Evolutionary conservation across 2,888 invertebrate genomes (phyloP).

Genomic region (Perizoma affinitatum): DNA sequence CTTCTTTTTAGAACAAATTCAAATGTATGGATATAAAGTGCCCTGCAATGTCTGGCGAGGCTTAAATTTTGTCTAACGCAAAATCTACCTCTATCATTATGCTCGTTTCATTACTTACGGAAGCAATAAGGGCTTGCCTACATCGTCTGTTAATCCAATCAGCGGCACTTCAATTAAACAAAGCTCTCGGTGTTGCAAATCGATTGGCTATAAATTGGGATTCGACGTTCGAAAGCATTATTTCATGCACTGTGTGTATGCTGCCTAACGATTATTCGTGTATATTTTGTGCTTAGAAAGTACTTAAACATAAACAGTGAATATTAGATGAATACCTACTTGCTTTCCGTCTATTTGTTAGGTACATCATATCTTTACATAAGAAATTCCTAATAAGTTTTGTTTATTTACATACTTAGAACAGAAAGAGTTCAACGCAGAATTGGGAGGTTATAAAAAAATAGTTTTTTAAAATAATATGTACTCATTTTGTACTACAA

Average conservation of each 20-base stretch:
- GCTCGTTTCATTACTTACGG: constrained; percentile 53
- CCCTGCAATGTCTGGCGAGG: constrained; percentile 9
- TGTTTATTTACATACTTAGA: no score
- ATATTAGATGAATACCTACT: background rate
- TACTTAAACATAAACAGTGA: constrained; percentile 5
- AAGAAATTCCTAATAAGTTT: constrained; percentile 2
- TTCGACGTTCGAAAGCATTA: constrained; percentile 59
- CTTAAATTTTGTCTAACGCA: constrained; percentile 25
- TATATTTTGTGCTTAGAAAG: constrained; percentile 19
- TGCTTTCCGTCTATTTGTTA: constrained; percentile 7
- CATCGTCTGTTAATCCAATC: constrained; percentile 68
- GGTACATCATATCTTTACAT: constrained; percentile 13
- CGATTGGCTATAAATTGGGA: constrained; percentile 71
- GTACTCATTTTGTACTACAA: no score
- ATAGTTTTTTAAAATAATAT: no score
- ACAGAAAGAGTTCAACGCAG: no score
- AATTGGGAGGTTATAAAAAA: no score
- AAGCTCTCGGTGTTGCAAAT: constrained; percentile 71
- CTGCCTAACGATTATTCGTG: constrained; percentile 20
- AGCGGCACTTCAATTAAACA: constrained; percentile 74
- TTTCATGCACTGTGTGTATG: constrained; percentile 57
- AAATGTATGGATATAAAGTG: constrained; percentile 6
- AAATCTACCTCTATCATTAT: constrained; percentile 46
- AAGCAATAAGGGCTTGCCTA: constrained; percentile 48
- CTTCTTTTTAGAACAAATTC: background rate